phyloP scores from a whole-genome alignment of 2,797 vertebrate species.

The Sebastes iracundus region DNA sequence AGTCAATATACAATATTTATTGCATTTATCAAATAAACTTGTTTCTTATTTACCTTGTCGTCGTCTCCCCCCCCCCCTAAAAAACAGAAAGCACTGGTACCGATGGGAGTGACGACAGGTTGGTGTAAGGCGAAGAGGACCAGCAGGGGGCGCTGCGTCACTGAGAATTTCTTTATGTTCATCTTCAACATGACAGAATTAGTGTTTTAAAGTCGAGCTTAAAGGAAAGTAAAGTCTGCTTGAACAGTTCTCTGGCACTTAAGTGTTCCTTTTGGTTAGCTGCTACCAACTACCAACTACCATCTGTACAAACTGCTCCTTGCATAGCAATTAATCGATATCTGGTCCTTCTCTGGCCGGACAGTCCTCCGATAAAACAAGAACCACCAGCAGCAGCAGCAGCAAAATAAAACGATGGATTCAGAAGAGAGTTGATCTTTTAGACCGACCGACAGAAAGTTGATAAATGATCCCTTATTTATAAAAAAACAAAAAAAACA shows the following conservation, averaged over 20 bases:
- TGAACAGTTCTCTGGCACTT: slow-evolving; percentile 73
- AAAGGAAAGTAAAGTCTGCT: slow-evolving; percentile 39
- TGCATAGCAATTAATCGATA: slow-evolving; percentile 70
- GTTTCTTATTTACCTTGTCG: slow-evolving; percentile 66
- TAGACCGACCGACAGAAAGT: not conserved
- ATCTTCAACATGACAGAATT: slow-evolving; percentile 7
- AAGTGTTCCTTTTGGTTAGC: slow-evolving; percentile 67
- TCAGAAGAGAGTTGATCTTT: slow-evolving; percentile 13
- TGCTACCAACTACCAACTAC: slow-evolving; percentile 57
- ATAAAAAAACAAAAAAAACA: not conserved
- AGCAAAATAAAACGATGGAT: slow-evolving; percentile 29
- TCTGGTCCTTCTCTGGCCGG: slow-evolving; percentile 11
- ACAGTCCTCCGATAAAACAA: not conserved
- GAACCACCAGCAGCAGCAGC: slow-evolving; percentile 12
- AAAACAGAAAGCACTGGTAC: slow-evolving; percentile 69
- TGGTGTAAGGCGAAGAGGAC: slow-evolving; percentile 83
- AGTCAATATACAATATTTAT: slow-evolving; percentile 85
- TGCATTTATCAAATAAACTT: slow-evolving; percentile 80
- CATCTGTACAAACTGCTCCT: slow-evolving; percentile 60
- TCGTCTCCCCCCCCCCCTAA: slow-evolving; percentile 2
- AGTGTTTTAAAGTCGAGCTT: slow-evolving; percentile 60
- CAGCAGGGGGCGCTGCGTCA: slow-evolving; percentile 67
- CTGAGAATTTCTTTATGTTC: slow-evolving; percentile 7
- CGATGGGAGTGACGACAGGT: slow-evolving; percentile 68
- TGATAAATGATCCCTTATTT: slow-evolving; percentile 26